Base-by-base conservation (phyloP, 2,888 invertebrate genomes). In the Hypselothyrea guttata region DNA sequence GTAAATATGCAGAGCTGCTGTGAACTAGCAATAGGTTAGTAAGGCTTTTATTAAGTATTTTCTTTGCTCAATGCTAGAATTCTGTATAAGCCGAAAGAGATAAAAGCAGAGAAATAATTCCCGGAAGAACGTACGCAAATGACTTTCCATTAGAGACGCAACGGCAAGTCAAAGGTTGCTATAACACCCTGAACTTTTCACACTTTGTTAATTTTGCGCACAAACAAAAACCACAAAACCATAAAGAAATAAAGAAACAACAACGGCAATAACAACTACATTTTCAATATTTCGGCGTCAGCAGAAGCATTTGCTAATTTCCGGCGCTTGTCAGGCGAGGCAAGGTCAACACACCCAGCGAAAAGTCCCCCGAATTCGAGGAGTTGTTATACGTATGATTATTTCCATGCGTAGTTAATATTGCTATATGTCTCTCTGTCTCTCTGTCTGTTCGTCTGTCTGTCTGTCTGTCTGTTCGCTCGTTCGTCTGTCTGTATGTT, bases 281-380 rank as follows among this genome's bases (percentile, higher is more conserved):
- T 9, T 12, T 11, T n/a, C 12, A 12, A 33, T 11, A 35, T 37
- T 15, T 37, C 30, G 59, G 64, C 55, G 71, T 58, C 58, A 58
- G 51, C 63, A 71, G 77, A 61, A 76, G 57, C 53, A 58, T 71
- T 74, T 84, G 84, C 65, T 84, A 81, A 78, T 84, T 74, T 78
- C 84, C 77, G 82, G 44, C 59, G 77, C 67, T 62, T 71, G 76
- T 66, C 59, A 49, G 57, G 56, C 55, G 48, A 27, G 61, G 48
- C 79, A 78, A 78, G 78, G 84, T 78, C 77, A 84, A 84, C 75
- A 82, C 78, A 65, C 75, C 75, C 78, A 66, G 55, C 54, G 38
- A 65, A 63, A 69, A 57, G 16, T 12, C 38, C 34, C 33, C 57
- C 33, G 7, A 51, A 40, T 48, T 48, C 12, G 7, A 54, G 55